phyloP scores from a whole-genome alignment of 1,140 invertebrate species.

The Bombus polaris region DNA sequence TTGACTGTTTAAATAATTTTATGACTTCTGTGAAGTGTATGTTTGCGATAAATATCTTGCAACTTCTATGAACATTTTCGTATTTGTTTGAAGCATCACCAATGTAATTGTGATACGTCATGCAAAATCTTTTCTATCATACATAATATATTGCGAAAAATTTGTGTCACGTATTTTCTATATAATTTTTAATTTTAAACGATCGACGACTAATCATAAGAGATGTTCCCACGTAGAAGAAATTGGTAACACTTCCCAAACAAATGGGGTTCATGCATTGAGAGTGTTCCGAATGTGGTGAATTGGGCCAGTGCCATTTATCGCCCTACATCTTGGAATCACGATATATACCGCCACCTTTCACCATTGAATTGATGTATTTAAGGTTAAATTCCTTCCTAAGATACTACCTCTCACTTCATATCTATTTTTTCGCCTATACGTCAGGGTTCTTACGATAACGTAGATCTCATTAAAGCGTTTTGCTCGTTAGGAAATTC shows the following conservation, averaged over 20 bases:
- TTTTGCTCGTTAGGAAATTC: neutral
- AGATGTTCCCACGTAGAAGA: neutral
- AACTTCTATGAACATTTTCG: too few relatives aligned
- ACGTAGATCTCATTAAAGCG: neutral
- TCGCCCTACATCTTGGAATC: constrained; percentile 61
- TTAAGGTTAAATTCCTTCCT: constrained; percentile 53
- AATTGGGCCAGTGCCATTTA: constrained; percentile 66
- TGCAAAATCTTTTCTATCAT: neutral
- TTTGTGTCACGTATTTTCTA: neutral
- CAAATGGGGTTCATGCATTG: neutral
- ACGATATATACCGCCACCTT: constrained; percentile 48
- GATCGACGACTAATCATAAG: too few relatives aligned
- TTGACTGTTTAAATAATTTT: too few relatives aligned
- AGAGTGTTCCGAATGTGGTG: constrained; percentile 15
- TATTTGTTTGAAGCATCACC: too few relatives aligned
- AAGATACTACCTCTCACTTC: constrained; percentile 24
- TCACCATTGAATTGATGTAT: constrained; percentile 62
- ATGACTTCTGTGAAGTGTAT: too few relatives aligned
- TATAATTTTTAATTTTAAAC: neutral
- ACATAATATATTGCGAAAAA: neutral
- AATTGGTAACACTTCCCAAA: constrained; percentile 15
- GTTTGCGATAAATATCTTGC: too few relatives aligned
- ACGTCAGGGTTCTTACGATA: neutral
- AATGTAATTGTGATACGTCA: neutral
- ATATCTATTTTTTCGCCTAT: neutral